Evolutionary conservation across 2,797 vertebrate genomes (phyloP).

Genomic region (Hephaestus fuliginosus): DNA sequence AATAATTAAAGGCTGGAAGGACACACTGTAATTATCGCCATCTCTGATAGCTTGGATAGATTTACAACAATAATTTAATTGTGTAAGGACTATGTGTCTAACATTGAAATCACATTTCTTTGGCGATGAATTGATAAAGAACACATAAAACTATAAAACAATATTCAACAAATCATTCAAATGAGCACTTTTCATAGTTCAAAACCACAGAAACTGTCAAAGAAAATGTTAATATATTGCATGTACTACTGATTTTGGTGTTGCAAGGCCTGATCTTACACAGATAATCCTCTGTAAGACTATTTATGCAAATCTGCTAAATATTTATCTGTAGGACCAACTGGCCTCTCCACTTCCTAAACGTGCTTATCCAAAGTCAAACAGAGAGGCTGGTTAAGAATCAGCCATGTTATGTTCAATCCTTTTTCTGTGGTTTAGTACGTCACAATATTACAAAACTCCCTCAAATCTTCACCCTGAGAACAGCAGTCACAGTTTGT

Average conservation of each 20-base stretch:
- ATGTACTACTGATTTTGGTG: neutral
- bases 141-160: neutral
- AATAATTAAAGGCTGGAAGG: neutral
- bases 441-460: neutral
- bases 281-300: neutral
- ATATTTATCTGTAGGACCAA: neutral
- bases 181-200: neutral
- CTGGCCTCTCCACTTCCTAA: neutral
- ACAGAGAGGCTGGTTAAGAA: neutral
- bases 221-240: neutral
- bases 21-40: neutral
- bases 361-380: neutral
- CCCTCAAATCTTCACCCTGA: neutral
- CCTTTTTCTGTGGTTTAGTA: neutral
- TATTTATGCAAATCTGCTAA: too few species aligned
- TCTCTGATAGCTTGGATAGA: neutral
- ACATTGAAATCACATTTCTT: neutral
- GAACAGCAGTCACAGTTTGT: neutral
- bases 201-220: neutral
- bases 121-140: neutral
- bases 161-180: neutral
- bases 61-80: neutral
- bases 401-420: too few species aligned
- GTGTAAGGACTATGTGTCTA: neutral
- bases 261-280: neutral